These are phyloP conservation scores for Caloenas nicobarica DNA, from an alignment of 2,113 vertebrate genomes.

Conservation along the genomic window DNA sequence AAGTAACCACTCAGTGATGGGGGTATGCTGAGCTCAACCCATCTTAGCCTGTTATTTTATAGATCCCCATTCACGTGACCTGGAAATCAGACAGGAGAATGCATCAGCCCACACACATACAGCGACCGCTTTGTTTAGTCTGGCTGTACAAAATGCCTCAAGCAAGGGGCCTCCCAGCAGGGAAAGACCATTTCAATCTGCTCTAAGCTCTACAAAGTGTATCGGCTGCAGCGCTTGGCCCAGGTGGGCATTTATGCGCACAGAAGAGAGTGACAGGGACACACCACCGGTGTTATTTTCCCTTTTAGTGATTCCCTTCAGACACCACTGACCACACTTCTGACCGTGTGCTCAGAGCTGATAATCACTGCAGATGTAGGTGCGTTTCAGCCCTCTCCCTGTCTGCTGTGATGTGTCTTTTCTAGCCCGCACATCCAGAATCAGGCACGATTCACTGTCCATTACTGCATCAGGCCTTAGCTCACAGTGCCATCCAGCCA, in stretches of 20 bases:
- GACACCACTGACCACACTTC: not conserved
- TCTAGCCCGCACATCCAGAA: not conserved
- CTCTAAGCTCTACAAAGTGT: not conserved
- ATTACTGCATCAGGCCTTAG: not conserved
- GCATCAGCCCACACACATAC: slow-evolving; percentile 34
- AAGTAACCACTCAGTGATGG: not conserved
- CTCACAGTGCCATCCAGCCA: not conserved
- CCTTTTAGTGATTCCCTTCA: not conserved
- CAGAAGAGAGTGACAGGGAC: not conserved
- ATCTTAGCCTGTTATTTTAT: slow-evolving; percentile 28
- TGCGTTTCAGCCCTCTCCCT: not conserved
- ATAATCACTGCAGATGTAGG: not conserved
- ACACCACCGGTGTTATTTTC: not conserved
- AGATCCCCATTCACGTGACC: slow-evolving; percentile 31
- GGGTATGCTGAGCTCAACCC: not conserved
- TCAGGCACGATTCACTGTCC: not conserved
- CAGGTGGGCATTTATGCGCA: not conserved
- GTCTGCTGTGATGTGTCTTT: not conserved
- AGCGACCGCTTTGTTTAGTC: slow-evolving; percentile 33
- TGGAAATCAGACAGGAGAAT: slow-evolving; percentile 43
- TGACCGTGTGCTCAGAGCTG: not conserved
- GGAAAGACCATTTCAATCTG: slow-evolving; percentile 27
- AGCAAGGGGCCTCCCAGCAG: slow-evolving; percentile 48
- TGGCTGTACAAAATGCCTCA: slow-evolving; percentile 17
- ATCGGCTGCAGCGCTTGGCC: not conserved